Evolutionary conservation across 2,888 invertebrate species (phyloP).

Genomic region (Cheilosia scutellata): DNA sequence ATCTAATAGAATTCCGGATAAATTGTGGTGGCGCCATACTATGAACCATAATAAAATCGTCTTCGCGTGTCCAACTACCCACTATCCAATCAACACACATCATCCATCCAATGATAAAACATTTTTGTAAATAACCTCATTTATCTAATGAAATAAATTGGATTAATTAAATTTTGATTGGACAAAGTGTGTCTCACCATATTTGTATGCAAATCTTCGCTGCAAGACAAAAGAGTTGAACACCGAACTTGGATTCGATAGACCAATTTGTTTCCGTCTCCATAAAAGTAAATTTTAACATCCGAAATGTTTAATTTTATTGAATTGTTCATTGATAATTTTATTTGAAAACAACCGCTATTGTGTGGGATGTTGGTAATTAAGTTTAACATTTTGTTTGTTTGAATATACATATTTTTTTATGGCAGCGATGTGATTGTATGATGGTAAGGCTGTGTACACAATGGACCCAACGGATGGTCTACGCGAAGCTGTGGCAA

Average conservation of each 20-base stretch:
- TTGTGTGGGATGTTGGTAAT: background rate
- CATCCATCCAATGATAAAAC: background rate
- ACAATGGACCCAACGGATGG: too few relatives aligned
- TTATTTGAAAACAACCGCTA: background rate
- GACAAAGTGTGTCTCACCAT: conserved; percentile 30
- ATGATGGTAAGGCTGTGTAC: background rate
- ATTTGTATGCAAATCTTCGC: conserved; percentile 38
- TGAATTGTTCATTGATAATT: background rate
- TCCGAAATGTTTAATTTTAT: conserved; percentile 22
- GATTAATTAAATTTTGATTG: conserved; percentile 13
- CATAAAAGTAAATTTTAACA: conserved; percentile 47
- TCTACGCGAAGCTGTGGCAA: too few relatives aligned
- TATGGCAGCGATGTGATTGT: background rate
- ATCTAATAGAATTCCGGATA: too few relatives aligned
- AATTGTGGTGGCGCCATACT: background rate
- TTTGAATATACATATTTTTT: background rate
- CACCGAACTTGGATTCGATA: conserved; percentile 32
- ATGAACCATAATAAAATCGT: too few relatives aligned
- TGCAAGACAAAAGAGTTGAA: conserved; percentile 60
- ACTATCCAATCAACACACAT: background rate
- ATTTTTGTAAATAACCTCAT: background rate
- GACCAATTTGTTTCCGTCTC: conserved; percentile 50
- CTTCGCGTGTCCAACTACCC: background rate
- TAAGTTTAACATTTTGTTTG: background rate
- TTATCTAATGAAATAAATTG: background rate